Evolutionary conservation across 2,113 vertebrate genomes (phyloP).

Genomic region (Aptenodytes patagonicus): DNA sequence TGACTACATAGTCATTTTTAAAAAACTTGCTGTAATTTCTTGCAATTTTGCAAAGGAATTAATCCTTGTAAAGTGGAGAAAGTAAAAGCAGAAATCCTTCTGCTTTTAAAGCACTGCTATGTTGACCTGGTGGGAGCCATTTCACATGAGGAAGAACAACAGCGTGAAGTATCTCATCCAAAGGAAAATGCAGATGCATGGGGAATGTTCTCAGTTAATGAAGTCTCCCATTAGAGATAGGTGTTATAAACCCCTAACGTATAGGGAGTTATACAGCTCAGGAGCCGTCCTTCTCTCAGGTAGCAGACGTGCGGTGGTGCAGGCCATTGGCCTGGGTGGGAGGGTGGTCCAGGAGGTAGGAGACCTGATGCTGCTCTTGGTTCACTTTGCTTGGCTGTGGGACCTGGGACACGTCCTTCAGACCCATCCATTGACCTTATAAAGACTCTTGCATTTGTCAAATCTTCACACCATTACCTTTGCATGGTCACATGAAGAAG

Average conservation of each 20-base stretch:
- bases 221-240: neutral
- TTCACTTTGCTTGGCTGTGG: neutral
- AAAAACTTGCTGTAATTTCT: neutral
- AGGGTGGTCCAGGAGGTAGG: neutral
- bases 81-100: neutral
- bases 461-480: neutral
- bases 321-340: neutral
- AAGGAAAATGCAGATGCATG: neutral
- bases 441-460: neutral
- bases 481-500: neutral
- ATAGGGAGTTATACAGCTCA: neutral
- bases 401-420: neutral
- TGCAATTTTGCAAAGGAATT: neutral
- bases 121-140: neutral
- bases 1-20: neutral
- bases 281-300: neutral
- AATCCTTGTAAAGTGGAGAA: neutral
- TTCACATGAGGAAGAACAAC: neutral
- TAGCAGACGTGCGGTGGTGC: fast-evolving
- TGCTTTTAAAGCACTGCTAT: too few species aligned
- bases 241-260: neutral
- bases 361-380: neutral
- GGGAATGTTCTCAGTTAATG: neutral
- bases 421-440: neutral
- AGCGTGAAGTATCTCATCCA: neutral